phyloP scores from a whole-genome alignment of 64 coral and sea anemone species.

The Stylophora pistillata region DNA sequence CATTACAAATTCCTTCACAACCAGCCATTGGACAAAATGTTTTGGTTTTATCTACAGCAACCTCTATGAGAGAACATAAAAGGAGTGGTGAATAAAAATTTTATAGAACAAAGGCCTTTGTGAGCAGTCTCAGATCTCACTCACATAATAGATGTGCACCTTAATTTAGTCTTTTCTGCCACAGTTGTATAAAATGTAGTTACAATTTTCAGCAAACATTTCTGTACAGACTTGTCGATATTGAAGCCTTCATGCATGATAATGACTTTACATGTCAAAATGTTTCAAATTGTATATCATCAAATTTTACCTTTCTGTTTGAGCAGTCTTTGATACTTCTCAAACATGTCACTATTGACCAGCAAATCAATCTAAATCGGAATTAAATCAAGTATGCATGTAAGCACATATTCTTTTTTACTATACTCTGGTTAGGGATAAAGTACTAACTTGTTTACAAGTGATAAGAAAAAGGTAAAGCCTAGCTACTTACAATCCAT shows the following conservation, averaged over 20 bases:
- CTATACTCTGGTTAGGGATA: too few species aligned
- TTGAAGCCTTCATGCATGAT: too few species aligned
- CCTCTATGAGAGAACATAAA: conserved; percentile 39
- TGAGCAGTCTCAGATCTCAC: too few species aligned
- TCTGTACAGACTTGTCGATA: too few species aligned
- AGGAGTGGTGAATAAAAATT: neutral
- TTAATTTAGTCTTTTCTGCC: too few species aligned
- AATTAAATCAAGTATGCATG: neutral
- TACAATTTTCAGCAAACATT: too few species aligned
- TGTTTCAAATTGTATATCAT: neutral
- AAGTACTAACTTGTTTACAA: neutral
- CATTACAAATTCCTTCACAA: conserved; percentile 73
- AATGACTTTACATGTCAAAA: too few species aligned
- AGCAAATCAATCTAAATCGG: conserved; percentile 52
- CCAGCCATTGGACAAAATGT: conserved; percentile 79
- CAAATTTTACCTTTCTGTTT: conserved; percentile 67
- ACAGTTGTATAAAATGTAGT: too few species aligned
- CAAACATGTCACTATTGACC: conserved; percentile 49
- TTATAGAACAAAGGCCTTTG: too few species aligned
- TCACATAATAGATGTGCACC: too few species aligned
- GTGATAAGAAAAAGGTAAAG: too few species aligned
- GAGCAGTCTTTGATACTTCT: conserved; percentile 51
- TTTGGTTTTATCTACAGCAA: conserved; percentile 79
- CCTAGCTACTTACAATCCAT: too few species aligned
- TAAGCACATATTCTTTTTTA: neutral